Percentiles rank a stretch among this genome's conserved stretches.
Evolutionary conservation across 2,888 invertebrate species (phyloP).

Genomic region (Drosophila nr. perissopoda): DNA sequence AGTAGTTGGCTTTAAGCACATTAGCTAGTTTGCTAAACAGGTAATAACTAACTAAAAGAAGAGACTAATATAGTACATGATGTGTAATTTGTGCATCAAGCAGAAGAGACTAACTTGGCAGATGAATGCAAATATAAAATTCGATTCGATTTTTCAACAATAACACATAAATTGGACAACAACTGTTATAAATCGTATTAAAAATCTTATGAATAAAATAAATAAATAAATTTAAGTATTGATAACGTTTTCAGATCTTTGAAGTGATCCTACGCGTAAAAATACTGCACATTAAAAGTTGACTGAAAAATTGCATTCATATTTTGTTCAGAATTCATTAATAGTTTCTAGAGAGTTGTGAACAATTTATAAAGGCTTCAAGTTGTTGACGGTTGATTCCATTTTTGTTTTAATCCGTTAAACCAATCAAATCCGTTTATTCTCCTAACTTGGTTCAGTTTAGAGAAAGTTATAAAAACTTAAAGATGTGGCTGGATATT

Average conservation of each 20-base stretch:
- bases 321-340: neutral
- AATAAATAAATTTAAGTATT: no score
- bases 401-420: neutral
- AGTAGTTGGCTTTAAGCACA: neutral
- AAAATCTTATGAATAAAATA: no score
- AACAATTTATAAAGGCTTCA: neutral
- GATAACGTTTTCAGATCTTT: no score
- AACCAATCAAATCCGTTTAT: neutral
- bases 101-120: neutral
- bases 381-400: fast-evolving
- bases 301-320: neutral
- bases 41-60: neutral
- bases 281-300: neutral
- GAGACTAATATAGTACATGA: neutral
- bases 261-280: no score
- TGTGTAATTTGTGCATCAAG: neutral
- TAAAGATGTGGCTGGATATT: neutral
- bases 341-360: neutral
- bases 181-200: no score
- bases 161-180: no score
- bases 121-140: neutral
- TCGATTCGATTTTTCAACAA: neutral
- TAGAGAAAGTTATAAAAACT: neutral
- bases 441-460: neutral
- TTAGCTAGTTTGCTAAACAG: constrained; percentile 8